Evolutionary conservation across 1,140 invertebrate species (phyloP), one percentile per base, ranked within the genome.

Genomic region (Nymphalis io): DNA sequence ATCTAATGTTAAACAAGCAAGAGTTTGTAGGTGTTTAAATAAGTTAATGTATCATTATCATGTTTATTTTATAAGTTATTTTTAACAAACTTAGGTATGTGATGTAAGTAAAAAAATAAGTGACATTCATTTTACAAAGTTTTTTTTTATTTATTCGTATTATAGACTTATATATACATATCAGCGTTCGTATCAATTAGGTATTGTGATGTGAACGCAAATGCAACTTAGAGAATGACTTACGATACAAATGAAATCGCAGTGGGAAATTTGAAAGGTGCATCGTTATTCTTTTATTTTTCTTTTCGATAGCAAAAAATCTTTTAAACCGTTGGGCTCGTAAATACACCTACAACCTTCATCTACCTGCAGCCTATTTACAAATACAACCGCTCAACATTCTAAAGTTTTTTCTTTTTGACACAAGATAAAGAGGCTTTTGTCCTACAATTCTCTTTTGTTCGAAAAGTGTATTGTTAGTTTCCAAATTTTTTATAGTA

Each of bases 181-280:
- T 16, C 46, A 8, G 27, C 27, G 27, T 51, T 6, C 1, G 23
- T 11, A 55, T 55, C 51, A 27, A 55, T 55, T 55, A 27, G 5
- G 20, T 55, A 23, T 55, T 15, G 60, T 48, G 5, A 61, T 60
- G 18, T 21, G 11, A 55, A 23, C 15, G 15, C 51, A 55, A 55
- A 55, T 44, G 59, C 59, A 16, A 44, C 39, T 16, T 57, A 10
- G 40, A 15, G 48, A 65, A 18, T 46, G 42, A 20, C 20, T 64
- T 48, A 70, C 20, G n/a, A 8, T 27, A 44, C 53, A 33, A 8
- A 66, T 62, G 48, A 38, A 66, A 66, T 65, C 67, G 27, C 76
- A 77, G 74, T 90, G 85, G 83, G 88, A 90, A 90, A 77, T 80
- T 85, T 66, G 73, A 88, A 90, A 90, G 88, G 85, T 90, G 86